Percentiles rank a stretch among this genome's conserved stretches.
Evolutionary conservation across 2,797 vertebrate species (phyloP).

Genomic region (Mus spretus): DNA sequence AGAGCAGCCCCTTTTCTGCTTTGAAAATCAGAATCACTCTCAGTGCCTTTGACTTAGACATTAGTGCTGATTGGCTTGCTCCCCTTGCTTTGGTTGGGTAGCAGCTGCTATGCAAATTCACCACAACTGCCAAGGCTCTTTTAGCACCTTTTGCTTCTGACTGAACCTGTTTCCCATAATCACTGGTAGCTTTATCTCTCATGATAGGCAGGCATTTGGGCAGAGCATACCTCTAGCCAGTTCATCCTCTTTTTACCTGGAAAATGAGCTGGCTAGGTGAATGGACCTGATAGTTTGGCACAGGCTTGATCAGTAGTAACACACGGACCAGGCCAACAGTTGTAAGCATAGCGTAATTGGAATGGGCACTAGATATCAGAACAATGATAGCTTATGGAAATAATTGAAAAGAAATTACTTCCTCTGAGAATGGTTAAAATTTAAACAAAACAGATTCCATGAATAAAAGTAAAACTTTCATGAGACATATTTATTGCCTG

Average conservation of each 20-base stretch:
- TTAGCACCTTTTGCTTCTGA: background rate
- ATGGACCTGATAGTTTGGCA: background rate
- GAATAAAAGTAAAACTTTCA: background rate
- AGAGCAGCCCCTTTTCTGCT: background rate
- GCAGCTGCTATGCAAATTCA: background rate
- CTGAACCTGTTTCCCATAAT: background rate
- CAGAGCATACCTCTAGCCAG: background rate
- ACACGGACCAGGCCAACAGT: rapidly evolving
- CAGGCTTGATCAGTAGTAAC: background rate
- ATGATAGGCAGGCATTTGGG: background rate
- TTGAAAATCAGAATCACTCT: background rate
- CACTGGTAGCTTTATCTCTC: background rate
- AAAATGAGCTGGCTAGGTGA: background rate
- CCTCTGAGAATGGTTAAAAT: background rate
- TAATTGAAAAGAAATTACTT: background rate
- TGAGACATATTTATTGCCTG: background rate
- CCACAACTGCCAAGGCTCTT: background rate
- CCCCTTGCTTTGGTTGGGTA: no score
- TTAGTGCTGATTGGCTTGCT: no score
- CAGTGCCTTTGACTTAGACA: background rate
- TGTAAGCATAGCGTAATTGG: background rate
- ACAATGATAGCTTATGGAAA: background rate
- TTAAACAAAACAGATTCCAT: background rate
- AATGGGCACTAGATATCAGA: background rate
- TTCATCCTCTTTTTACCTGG: background rate